A percentile compares a stretch with the other conserved stretches of the same genome.
Conservation (phyloP, 2,113 vertebrate genomes). For the Saccopteryx leptura region DNA sequence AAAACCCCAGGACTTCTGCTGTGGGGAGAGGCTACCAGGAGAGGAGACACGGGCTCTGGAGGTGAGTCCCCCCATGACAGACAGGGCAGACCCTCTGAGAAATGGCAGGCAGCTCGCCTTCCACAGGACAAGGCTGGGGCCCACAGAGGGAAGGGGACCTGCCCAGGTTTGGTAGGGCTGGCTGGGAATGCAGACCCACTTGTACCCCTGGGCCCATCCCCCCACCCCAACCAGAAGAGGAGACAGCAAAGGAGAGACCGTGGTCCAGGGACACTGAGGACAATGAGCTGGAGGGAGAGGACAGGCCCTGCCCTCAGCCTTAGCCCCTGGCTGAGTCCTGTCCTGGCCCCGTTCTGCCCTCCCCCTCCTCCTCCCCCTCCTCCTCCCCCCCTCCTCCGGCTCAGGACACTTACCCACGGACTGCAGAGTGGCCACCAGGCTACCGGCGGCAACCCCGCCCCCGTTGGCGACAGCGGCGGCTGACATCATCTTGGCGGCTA, state of each 20-base stretch:
- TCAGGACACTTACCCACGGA: not conserved
- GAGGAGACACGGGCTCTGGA: not conserved
- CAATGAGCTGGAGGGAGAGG: not conserved
- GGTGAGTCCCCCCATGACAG: not conserved
- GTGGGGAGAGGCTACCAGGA: not conserved
- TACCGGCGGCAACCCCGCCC: accelerated
- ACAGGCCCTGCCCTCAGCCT: not conserved
- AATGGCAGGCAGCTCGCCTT: too few species aligned
- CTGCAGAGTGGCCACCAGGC: not conserved
- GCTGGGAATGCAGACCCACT: not conserved
- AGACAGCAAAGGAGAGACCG: not conserved
- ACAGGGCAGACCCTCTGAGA: not conserved
- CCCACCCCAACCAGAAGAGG: not conserved
- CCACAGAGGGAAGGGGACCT: accelerated
- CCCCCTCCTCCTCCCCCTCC: too few species aligned
- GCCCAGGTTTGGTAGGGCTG: not conserved
- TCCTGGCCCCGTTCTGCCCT: too few species aligned
- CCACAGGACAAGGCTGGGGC: not conserved
- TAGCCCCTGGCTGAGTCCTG: not conserved
- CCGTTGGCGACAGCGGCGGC: not conserved
- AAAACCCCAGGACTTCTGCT: too few species aligned
- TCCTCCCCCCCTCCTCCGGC: accelerated
- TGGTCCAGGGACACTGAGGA: not conserved
- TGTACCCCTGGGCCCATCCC: not conserved
- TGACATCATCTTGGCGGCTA: slow-evolving; percentile 75